Percentiles rank a stretch among this genome's conserved stretches.
Conservation (phyloP, 2,797 vertebrate species). For the Falco rusticolus region DNA sequence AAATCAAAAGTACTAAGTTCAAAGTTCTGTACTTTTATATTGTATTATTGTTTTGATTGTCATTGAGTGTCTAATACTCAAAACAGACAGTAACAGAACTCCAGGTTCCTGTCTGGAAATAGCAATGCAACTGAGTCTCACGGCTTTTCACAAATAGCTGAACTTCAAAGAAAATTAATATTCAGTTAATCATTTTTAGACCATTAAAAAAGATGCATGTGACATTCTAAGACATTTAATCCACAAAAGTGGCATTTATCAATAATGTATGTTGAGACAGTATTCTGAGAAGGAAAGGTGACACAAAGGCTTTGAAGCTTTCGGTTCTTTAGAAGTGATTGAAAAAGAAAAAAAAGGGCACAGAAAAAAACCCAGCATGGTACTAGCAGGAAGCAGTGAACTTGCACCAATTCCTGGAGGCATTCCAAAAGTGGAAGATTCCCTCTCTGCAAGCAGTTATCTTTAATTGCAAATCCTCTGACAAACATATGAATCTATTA, state of each 20-base stretch:
- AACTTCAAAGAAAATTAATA: slow-evolving; percentile 21
- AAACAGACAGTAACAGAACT: neutral
- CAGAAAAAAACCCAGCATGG: neutral
- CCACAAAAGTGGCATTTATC: slow-evolving; percentile 54
- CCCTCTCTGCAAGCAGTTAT: neutral
- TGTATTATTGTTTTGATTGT: neutral
- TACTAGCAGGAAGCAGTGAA: neutral
- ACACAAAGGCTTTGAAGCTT: slow-evolving; percentile 18
- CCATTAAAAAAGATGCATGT: neutral
- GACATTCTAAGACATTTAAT: slow-evolving; percentile 32
- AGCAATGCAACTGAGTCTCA: neutral
- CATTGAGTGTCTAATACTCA: neutral
- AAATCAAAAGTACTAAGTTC: neutral
- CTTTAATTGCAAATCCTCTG: neutral
- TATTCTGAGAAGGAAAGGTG: neutral
- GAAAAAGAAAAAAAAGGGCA: neutral
- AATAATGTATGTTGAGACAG: slow-evolving; percentile 48
- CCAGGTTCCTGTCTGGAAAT: neutral
- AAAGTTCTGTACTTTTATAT: neutral
- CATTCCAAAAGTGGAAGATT: neutral
- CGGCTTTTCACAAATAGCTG: neutral
- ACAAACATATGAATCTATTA: neutral
- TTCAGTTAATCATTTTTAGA: neutral
- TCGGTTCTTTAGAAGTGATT: neutral
- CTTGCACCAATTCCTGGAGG: neutral